Evolutionary conservation across 1,140 invertebrate genomes (phyloP).

Genomic region (Thaumatotibia leucotreta): DNA sequence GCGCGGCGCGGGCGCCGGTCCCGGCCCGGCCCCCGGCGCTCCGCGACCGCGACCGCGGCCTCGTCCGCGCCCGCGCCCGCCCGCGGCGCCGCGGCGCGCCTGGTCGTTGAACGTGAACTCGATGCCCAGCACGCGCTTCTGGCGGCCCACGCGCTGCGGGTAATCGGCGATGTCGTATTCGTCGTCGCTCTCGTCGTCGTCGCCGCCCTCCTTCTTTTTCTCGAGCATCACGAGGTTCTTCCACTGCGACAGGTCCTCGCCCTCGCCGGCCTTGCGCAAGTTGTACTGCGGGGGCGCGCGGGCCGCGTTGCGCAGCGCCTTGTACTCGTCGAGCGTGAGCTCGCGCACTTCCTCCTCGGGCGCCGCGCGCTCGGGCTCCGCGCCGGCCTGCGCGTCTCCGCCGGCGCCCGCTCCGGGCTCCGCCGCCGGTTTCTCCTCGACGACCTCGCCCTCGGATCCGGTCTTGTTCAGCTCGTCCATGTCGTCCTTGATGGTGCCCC

Average conservation of each 20-base stretch:
- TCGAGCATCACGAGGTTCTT: conserved; percentile 93
- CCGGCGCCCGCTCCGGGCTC: conserved; percentile 71
- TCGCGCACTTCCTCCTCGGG: conserved; percentile 88
- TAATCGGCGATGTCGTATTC: conserved; percentile 89
- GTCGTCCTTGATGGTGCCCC: conserved; percentile 95
- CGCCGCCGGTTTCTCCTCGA: conserved; percentile 75
- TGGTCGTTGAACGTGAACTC: conserved; percentile 93
- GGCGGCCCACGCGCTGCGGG: conserved; percentile 90
- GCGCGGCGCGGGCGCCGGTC: conserved; percentile 36
- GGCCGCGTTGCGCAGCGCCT: conserved; percentile 84
- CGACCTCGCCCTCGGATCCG: conserved; percentile 67
- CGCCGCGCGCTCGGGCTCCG: conserved; percentile 50
- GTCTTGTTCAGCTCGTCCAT: conserved; percentile 83
- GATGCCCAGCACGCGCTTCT: conserved; percentile 91
- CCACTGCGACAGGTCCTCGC: conserved; percentile 93
- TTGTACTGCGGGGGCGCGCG: conserved; percentile 91
- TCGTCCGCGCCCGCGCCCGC: conserved; percentile 79
- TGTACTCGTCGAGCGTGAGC: conserved; percentile 93
- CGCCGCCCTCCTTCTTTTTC: conserved; percentile 87
- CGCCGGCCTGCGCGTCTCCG: conserved; percentile 51
- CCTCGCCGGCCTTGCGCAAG: conserved; percentile 93
- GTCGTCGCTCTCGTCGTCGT: conserved; percentile 80
- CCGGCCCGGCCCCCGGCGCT: conserved; percentile 35
- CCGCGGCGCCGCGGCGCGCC: conserved; percentile 82
- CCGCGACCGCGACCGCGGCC: conserved; percentile 67